Evolutionary conservation across 2,113 vertebrate genomes (phyloP), one percentile per base, ranked within the genome.

Genomic region (Hirundichthys speculiger): DNA sequence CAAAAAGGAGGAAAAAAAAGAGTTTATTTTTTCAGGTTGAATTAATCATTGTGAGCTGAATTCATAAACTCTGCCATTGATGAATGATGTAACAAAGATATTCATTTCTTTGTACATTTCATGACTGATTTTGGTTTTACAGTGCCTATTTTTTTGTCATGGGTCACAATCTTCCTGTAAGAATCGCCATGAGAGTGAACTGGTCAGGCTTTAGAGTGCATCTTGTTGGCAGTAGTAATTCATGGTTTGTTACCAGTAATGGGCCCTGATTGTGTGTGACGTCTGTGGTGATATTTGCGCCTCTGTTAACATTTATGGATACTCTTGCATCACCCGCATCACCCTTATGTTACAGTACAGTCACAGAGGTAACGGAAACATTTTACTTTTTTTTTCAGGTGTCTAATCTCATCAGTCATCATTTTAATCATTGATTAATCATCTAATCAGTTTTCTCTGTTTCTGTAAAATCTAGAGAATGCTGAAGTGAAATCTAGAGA

Each of bases 321-420:
- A 5, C 25, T 13, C 39, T 43, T 38, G 43, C 48, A 24, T 57
- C 27, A 42, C 66, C 55, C 47, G 25, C 27, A 72, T 77, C 18
- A 54, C 60, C 43, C 49, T 12, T 27, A 41, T 66, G 41, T 21
- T 57, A 5, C 16, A 43, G 18, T 61, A 6, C 16, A 40, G 62
- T 24, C 25, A 18, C 41, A 38, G 40, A 24, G 42, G 34, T 27
- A 24, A 18, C 40, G 25, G 19, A 73, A 19, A 57, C 27, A 16
- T 21, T 13, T 10, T 2, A 38, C 2, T 4, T 41, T 41, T 41
- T n/a, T n/a, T n/a, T n/a, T n/a, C n/a, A n/a, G n/a, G n/a, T n/a
- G n/a, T n/a, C n/a, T n/a, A n/a, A n/a, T n/a, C n/a, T n/a, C n/a
- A n/a, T n/a, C n/a, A n/a, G n/a, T n/a, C n/a, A n/a, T n/a, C n/a